Conservation (phyloP, 2,888 invertebrate species). For the Metalampra italica region DNA sequence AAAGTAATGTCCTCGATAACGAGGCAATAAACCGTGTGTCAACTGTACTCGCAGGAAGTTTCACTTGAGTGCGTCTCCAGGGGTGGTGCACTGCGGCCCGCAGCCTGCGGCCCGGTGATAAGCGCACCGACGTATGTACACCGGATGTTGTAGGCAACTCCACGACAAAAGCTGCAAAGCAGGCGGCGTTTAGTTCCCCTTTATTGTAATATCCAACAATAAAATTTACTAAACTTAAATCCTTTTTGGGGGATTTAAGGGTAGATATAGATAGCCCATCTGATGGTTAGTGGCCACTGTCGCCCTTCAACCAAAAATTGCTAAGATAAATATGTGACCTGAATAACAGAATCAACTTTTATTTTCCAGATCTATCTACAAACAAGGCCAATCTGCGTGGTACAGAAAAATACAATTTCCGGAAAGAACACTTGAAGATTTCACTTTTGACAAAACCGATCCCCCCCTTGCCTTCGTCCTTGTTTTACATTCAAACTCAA, state of each 20-base stretch:
- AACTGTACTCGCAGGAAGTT: slow-evolving; percentile 52
- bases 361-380: neutral
- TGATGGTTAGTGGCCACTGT: too few species aligned
- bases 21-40: slow-evolving; percentile 64
- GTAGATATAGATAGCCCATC: too few species aligned
- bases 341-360: neutral
- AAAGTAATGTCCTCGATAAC: slow-evolving; percentile 65
- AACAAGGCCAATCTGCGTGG: too few species aligned
- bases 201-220: too few species aligned
- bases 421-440: slow-evolving; percentile 19
- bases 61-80: slow-evolving; percentile 55
- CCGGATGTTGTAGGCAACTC: neutral
- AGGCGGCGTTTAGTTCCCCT: too few species aligned
- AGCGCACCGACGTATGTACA: neutral
- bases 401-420: slow-evolving; percentile 4
- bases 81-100: slow-evolving; percentile 22
- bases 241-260: too few species aligned
- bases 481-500: slow-evolving; percentile 49
- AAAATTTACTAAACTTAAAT: too few species aligned
- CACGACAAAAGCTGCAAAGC: neutral
- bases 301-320: too few species aligned
- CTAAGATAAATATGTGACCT: too few species aligned
- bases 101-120: slow-evolving; percentile 8
- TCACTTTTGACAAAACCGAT: slow-evolving; percentile 28
- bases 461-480: slow-evolving; percentile 46